Evolutionary conservation across 2,888 invertebrate species (phyloP).

Genomic region (Hydroisotoma schaefferi): DNA sequence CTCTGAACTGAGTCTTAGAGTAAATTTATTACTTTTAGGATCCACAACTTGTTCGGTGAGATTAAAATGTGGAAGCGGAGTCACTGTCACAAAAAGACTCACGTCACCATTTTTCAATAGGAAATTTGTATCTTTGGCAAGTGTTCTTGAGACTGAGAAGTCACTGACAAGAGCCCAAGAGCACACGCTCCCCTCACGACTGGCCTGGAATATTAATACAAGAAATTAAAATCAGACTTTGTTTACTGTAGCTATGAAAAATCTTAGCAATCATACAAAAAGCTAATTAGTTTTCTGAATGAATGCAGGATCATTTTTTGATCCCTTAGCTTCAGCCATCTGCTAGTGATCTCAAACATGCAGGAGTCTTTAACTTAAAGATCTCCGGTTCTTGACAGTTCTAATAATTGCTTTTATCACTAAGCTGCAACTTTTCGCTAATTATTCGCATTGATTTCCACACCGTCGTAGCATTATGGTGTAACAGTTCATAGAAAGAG

Average conservation of each 20-base stretch:
- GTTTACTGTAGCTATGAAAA: too few species aligned
- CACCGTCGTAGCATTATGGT: too few species aligned
- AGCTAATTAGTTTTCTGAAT: too few species aligned
- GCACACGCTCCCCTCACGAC: slow-evolving; percentile 59
- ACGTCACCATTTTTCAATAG: slow-evolving; percentile 90
- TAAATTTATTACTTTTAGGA: slow-evolving; percentile 92
- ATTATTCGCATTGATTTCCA: too few species aligned
- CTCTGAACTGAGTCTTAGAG: slow-evolving; percentile 88
- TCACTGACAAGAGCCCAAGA: slow-evolving; percentile 96
- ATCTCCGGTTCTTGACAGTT: too few species aligned
- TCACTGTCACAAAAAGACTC: slow-evolving; percentile 80
- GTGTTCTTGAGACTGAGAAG: slow-evolving; percentile 78
- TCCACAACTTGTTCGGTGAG: slow-evolving; percentile 94
- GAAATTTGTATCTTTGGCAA: slow-evolving; percentile 79
- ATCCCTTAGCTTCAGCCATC: too few species aligned
- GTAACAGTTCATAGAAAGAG: too few species aligned
- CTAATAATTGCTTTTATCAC: too few species aligned
- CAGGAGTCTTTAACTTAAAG: too few species aligned
- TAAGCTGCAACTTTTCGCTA: too few species aligned
- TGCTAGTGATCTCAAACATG: too few species aligned
- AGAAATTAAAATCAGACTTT: not conserved
- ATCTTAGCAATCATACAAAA: slow-evolving; percentile 1
- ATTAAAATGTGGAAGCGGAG: slow-evolving; percentile 86
- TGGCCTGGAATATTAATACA: slow-evolving; percentile 33
- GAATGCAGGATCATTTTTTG: too few species aligned